Base-by-base conservation (phyloP, 2,113 vertebrate species). In the Stigmatopora nigra region DNA sequence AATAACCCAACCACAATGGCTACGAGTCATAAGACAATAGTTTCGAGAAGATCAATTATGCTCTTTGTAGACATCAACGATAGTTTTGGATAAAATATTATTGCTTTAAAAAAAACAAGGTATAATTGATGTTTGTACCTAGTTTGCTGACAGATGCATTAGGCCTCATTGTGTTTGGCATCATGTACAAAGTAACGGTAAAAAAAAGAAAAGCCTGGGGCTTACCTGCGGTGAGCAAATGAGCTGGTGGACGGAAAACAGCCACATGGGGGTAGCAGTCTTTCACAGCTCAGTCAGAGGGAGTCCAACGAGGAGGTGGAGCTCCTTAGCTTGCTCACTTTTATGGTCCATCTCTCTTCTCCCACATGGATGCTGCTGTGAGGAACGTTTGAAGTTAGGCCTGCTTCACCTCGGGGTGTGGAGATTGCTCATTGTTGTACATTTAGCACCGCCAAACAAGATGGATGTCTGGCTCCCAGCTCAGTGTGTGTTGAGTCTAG, bases 321-420 rank as follows among this genome's bases (percentile, higher is more conserved):
- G 86, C 79, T 75, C 69, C 81, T 70, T 41, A 78, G 79, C 75
- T 64, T 66, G 61, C 73, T 73, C 71, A 76, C 61, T 82, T 88
- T 89, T 87, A 85, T 80, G 75, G 76, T 78, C 73, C 75, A 75
- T 72, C 80, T 63, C 72, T 80, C 68, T 67, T 79, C 81, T 81
- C 79, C 79, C 82, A 80, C 83, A 81, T 78, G 79, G 78, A 72
- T 22, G 63, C 68, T 79, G 77, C 75, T 57, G 71, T 75, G 73
- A 72, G 81, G 73, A 65, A 68, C 41, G 80, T 86, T 87, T 90
- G 80, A 86, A 89, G 84, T 80, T 69, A 51, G 64, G 68, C 79
- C 81, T 59, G 61, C 83, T 82, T 80, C 82, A 82, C 84, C 83
- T 87, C 83, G 55, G 86, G 84, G 79, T 82, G 78, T 78, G 78